Evolutionary conservation across 2,797 vertebrate species (phyloP).

Genomic region (Cuniculus paca): DNA sequence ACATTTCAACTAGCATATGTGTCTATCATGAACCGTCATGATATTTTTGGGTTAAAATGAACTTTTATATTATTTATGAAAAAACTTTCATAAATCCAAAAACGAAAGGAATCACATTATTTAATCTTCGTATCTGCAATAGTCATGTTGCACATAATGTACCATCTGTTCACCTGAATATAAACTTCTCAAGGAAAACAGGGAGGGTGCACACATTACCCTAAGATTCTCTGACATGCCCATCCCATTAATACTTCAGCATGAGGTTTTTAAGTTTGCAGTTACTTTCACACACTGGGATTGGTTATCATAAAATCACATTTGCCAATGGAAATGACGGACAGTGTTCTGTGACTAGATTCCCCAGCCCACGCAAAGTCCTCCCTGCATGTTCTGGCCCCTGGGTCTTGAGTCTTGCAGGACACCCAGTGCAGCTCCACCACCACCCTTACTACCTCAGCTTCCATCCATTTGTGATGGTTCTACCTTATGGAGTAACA

Average conservation of each 20-base stretch:
- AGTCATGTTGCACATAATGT: background rate
- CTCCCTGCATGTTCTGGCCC: background rate
- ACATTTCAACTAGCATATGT: background rate
- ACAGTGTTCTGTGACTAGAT: background rate
- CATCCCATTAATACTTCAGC: background rate
- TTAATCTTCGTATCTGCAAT: background rate
- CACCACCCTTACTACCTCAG: background rate
- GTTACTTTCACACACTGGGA: background rate
- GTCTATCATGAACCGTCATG: background rate
- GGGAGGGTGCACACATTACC: background rate
- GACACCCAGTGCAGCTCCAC: background rate
- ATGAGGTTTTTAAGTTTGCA: background rate
- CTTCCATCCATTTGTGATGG: background rate
- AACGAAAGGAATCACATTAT: background rate
- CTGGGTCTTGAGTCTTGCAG: rapidly evolving
- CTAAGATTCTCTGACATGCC: background rate
- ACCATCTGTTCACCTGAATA: background rate
- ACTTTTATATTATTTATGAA: background rate
- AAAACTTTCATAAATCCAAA: background rate
- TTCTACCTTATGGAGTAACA: background rate
- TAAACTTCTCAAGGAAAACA: background rate
- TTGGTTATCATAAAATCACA: background rate
- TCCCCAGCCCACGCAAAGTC: background rate
- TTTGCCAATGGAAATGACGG: background rate
- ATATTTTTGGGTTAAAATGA: background rate